These are phyloP conservation scores for Cnemophilus loriae DNA, from an alignment of 2,113 vertebrate genomes.

Conservation along the genomic window DNA sequence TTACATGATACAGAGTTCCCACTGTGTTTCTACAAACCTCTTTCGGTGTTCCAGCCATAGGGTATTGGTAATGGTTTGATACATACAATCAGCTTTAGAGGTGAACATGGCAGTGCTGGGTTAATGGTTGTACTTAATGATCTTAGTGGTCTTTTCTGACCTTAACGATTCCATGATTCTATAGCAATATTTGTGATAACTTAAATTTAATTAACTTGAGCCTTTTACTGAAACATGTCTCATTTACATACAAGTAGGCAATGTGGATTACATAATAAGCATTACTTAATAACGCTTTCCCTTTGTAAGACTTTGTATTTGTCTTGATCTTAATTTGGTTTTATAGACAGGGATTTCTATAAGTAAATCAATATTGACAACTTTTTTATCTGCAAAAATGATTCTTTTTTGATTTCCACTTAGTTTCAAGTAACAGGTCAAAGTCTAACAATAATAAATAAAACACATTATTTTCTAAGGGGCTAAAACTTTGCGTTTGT, in stretches of 20 bases:
- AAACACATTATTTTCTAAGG: neutral
- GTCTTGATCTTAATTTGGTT: neutral
- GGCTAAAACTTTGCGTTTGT: slow-evolving; percentile 2
- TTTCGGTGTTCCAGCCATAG: neutral
- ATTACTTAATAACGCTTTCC: neutral
- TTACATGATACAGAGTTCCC: neutral
- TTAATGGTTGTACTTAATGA: neutral
- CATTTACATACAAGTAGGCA: neutral
- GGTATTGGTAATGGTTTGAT: neutral
- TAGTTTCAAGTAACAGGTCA: neutral
- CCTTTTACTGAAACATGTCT: neutral
- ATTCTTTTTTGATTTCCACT: neutral
- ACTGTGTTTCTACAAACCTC: neutral
- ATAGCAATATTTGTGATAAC: neutral
- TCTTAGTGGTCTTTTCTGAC: neutral
- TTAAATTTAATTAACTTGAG: neutral
- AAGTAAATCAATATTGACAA: neutral
- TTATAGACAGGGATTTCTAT: neutral
- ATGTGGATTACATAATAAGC: neutral
- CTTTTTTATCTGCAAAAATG: neutral
- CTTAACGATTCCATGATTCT: neutral
- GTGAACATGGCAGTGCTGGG: neutral
- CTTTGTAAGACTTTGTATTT: neutral
- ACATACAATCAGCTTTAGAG: neutral
- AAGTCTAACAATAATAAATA: slow-evolving; percentile 36